Base-by-base conservation (phyloP, 2,113 vertebrate genomes). In the Larimichthys crocea region DNA sequence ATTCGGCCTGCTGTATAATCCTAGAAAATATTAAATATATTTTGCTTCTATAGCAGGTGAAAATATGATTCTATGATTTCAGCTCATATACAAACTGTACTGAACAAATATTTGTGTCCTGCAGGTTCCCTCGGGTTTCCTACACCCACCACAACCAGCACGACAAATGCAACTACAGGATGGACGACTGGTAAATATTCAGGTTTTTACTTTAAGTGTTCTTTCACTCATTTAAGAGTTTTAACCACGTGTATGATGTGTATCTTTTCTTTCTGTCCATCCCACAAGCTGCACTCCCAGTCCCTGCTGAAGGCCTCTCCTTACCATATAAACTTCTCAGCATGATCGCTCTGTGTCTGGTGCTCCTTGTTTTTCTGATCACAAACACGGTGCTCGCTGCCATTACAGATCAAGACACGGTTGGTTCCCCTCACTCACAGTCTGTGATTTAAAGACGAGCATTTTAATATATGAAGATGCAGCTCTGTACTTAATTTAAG, bases 51-150 rank as follows among this genome's bases (percentile, higher is more conserved):
- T 29, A 26, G 14, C 26, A 61, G 7, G 12, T 22, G 9, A 50
- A 74, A 42, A 63, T 14, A 11, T 22, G 61, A 15, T 44, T 44
- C 20, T 64, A 22, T 42, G 0, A 29, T 53, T 29, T 26, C 15
- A 14, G 10, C 49, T 64, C 31, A 42, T 12, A 61, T 73, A 19
- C 19, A 50, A 3, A 64, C 22, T 56, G 49, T 17, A 31, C 26
- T 59, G 14, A 67, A 48, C 40, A 5, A 67, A 1, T 40, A 2
- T 60, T 22, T 72, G 74, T 70, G 0, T 75, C 19, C 50, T 82
- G 22, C 74, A 95, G 94, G 90, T 46, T 95, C 94, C 3, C 86
- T 86, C 5, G 93, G 93, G 14, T 67, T 94, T 59, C 69, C 8
- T 20, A 3, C 1, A 7, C 0, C 49, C 29, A 86, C 3, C 44